Conservation (phyloP, 1,140 invertebrate species). For the Augochlora pura region DNA sequence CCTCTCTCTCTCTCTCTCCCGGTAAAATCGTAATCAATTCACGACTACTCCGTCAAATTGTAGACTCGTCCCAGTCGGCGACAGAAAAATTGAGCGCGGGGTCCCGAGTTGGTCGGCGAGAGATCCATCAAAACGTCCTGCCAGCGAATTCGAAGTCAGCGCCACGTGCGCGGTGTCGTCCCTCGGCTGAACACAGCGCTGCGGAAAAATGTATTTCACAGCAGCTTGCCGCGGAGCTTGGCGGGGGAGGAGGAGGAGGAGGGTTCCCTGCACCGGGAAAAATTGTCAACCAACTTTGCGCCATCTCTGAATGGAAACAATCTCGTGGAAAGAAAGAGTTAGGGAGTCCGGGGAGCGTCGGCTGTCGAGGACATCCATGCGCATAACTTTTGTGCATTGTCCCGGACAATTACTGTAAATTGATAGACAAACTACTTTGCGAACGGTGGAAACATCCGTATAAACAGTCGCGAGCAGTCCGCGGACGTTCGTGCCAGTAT, state of each 20-base stretch:
- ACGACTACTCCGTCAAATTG: background rate
- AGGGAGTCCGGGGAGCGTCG: background rate
- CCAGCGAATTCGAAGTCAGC: background rate
- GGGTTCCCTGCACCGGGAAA: background rate
- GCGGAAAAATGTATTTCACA: slow-evolving; percentile 5
- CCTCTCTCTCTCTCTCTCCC: too few species aligned
- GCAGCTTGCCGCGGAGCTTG: background rate
- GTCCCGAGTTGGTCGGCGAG: background rate
- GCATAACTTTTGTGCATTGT: background rate
- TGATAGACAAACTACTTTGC: too few species aligned
- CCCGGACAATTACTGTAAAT: too few species aligned
- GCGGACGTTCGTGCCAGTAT: too few species aligned
- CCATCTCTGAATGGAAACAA: background rate
- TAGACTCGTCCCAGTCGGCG: background rate
- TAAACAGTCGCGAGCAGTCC: too few species aligned
- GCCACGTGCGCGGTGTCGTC: slow-evolving; percentile 3
- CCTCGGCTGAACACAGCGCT: background rate
- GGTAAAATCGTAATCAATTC: background rate
- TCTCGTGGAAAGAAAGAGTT: slow-evolving; percentile 5
- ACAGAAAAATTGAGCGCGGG: slow-evolving; percentile 16
- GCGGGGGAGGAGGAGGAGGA: too few species aligned
- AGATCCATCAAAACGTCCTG: slow-evolving; percentile 14
- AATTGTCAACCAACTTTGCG: slow-evolving; percentile 30
- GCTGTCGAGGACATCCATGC: background rate
- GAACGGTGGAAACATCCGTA: too few species aligned